phyloP scores from a whole-genome alignment of 2,888 invertebrate species.

The Sicus ferrugineus region DNA sequence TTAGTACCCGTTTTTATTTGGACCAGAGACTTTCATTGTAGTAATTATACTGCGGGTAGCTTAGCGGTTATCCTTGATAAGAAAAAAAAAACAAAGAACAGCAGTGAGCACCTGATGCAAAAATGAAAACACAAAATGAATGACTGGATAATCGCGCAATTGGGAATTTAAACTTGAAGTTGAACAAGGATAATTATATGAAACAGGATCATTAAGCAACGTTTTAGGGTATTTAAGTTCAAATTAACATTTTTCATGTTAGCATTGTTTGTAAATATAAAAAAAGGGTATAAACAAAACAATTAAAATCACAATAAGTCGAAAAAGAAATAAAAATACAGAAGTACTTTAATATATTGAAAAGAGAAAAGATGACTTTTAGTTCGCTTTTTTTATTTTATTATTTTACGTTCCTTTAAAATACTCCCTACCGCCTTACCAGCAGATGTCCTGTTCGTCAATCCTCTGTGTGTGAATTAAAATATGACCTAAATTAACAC shows the following conservation, averaged over 20 bases:
- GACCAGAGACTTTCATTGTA: background rate
- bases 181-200: slow-evolving; percentile 12
- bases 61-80: background rate
- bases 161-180: background rate
- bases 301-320: background rate
- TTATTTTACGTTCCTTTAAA: no score
- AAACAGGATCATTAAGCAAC: background rate
- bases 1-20: background rate
- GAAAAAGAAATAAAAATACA: background rate
- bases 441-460: no score
- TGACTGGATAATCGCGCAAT: slow-evolving; percentile 9
- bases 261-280: background rate
- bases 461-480: no score
- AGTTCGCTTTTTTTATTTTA: no score
- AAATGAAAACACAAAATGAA: background rate
- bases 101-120: slow-evolving; percentile 7
- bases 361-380: no score
- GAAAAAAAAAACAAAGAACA: background rate
- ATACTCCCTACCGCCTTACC: no score
- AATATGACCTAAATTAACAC: no score
- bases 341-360: background rate
- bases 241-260: slow-evolving; percentile 3
- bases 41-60: slow-evolving; percentile 12
- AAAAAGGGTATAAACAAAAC: background rate
- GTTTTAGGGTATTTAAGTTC: slow-evolving; percentile 2